Evolutionary conservation across 1,140 invertebrate genomes (phyloP).

Genomic region (Drosophila melanica): DNA sequence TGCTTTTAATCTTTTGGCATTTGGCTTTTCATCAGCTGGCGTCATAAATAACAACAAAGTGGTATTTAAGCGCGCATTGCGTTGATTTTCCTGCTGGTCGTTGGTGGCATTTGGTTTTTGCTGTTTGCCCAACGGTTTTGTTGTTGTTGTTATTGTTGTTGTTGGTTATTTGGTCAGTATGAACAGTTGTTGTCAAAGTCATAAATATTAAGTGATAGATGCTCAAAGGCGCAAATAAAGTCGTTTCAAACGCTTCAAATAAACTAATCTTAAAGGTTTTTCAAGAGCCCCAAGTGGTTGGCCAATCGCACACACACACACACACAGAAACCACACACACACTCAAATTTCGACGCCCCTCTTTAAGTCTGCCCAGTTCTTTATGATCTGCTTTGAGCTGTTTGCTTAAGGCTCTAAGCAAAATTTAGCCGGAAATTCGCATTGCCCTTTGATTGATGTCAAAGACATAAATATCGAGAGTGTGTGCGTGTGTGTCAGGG

Average conservation of each 20-base stretch:
- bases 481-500: neutral
- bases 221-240: conserved; percentile 43
- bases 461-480: conserved; percentile 38
- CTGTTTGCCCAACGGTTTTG: no score
- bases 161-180: conserved; percentile 17
- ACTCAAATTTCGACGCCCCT: neutral
- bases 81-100: conserved; percentile 34
- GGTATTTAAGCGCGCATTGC: conserved; percentile 70
- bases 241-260: conserved; percentile 29
- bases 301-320: conserved; percentile 8
- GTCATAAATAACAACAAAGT: conserved; percentile 81
- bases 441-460: conserved; percentile 71
- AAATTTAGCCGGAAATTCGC: conserved; percentile 43
- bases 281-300: conserved; percentile 5
- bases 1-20: conserved; percentile 78
- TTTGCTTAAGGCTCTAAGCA: conserved; percentile 45
- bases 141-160: conserved; percentile 12
- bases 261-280: conserved; percentile 27
- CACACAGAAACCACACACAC: neutral
- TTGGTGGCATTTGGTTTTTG: conserved; percentile 3
- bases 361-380: conserved; percentile 3
- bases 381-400: conserved; percentile 43
- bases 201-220: conserved; percentile 81
- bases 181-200: conserved; percentile 47
- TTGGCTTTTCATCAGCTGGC: conserved; percentile 78